Conservation (phyloP, 2,797 vertebrate species). For the Rhyacichthys aspro region DNA sequence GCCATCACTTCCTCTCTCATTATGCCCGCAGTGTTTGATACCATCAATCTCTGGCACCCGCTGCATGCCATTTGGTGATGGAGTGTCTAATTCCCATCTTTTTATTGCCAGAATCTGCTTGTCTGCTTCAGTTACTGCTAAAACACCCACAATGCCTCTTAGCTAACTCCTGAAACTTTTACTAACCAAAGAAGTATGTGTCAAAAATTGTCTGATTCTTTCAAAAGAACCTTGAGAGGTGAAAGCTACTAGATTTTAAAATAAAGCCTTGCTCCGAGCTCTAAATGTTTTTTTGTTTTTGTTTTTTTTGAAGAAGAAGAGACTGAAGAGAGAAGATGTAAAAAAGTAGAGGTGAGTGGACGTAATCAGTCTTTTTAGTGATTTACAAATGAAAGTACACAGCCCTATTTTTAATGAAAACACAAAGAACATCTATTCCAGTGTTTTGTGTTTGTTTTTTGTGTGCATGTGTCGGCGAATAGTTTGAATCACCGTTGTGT, state of each 20-base stretch:
- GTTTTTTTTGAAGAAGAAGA: conserved; percentile 3
- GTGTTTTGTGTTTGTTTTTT: no score
- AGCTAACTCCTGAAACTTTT: conserved; percentile 7
- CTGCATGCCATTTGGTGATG: conserved; percentile 31
- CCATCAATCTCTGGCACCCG: conserved; percentile 37
- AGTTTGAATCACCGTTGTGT: conserved; percentile 31
- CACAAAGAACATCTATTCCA: conserved; percentile 7
- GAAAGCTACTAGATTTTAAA: conserved; percentile 16
- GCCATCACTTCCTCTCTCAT: conserved; percentile 38
- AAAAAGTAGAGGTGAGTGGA: no score
- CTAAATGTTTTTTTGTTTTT: conserved; percentile 16
- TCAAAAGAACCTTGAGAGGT: conserved; percentile 7
- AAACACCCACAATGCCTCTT: conserved; percentile 20
- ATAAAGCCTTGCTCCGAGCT: conserved; percentile 9
- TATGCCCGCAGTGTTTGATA: conserved; percentile 26
- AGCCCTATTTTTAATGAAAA: background rate
- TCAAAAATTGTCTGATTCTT: no score
- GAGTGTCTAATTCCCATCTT: conserved; percentile 43
- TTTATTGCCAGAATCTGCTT: no score
- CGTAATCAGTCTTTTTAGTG: no score
- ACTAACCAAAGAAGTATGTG: background rate
- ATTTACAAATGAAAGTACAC: no score
- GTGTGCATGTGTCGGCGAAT: conserved; percentile 14
- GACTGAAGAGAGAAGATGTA: no score
- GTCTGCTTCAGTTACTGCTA: conserved; percentile 22